Evolutionary conservation across 2,113 vertebrate species (phyloP).

Genomic region (Nanorana parkeri): DNA sequence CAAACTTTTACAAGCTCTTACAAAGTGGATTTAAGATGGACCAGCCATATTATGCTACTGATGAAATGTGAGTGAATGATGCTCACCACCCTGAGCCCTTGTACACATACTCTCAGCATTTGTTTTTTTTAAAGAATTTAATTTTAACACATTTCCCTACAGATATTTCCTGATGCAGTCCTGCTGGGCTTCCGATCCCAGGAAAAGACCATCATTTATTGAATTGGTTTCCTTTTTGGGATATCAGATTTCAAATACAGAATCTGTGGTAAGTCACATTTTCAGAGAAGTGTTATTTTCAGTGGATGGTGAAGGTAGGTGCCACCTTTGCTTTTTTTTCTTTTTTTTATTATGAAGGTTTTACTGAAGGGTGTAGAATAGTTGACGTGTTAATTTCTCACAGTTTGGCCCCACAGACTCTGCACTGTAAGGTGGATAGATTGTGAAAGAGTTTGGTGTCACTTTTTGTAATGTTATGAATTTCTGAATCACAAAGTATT

Average conservation of each 20-base stretch:
- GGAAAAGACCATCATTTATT: slow-evolving; percentile 84
- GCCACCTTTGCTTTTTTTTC: too few species aligned
- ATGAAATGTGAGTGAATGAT: slow-evolving; percentile 80
- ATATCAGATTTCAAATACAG: slow-evolving; percentile 79
- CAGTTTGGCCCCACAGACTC: too few species aligned
- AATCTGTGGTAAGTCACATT: slow-evolving; percentile 81
- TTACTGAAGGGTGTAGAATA: too few species aligned
- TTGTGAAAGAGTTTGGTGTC: too few species aligned
- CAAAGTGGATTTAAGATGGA: slow-evolving; percentile 94
- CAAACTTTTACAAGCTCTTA: slow-evolving; percentile 88
- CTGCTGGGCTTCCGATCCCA: slow-evolving; percentile 87
- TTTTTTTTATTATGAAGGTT: too few species aligned
- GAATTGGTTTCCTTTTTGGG: slow-evolving; percentile 81
- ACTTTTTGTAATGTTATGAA: too few species aligned
- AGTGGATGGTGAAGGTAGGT: too few species aligned
- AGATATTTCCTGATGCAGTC: slow-evolving; percentile 88
- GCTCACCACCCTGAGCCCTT: too few species aligned
- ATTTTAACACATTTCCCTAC: slow-evolving; percentile 45
- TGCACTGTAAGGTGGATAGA: too few species aligned
- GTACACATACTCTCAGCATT: neutral
- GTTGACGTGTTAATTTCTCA: too few species aligned
- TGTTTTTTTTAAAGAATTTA: neutral
- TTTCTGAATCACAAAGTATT: too few species aligned
- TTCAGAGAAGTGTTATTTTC: too few species aligned
- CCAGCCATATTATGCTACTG: slow-evolving; percentile 85